Conservation (phyloP, 2,797 vertebrate species). For the Chanos chanos region DNA sequence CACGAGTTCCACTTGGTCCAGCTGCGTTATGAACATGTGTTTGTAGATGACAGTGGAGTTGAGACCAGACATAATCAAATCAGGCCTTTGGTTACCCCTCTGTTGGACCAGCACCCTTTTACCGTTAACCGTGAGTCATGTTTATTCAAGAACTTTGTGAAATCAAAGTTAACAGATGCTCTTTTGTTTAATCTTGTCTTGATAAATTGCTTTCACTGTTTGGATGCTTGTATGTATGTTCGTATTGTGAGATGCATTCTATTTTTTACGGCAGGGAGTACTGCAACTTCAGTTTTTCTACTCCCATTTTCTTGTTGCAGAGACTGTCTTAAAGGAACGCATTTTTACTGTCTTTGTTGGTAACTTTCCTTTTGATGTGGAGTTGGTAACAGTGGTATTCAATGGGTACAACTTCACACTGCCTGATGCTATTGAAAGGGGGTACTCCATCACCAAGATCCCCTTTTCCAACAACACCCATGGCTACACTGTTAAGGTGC, state of each 20-base stretch:
- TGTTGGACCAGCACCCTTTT: slow-evolving; percentile 23
- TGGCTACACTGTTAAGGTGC: slow-evolving; percentile 65
- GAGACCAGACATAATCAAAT: slow-evolving; percentile 43
- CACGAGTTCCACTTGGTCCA: slow-evolving; percentile 47
- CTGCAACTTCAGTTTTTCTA: too few relatives aligned
- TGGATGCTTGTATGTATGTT: not conserved
- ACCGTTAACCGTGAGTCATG: slow-evolving; percentile 39
- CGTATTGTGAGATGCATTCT: not conserved
- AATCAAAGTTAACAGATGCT: too few relatives aligned
- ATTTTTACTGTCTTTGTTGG: slow-evolving; percentile 68
- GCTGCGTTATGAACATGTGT: slow-evolving; percentile 53
- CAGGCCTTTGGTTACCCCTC: slow-evolving; percentile 45
- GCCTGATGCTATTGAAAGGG: slow-evolving; percentile 34
- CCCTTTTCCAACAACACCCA: slow-evolving; percentile 54
- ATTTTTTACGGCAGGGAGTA: too few relatives aligned
- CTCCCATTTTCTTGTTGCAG: slow-evolving; percentile 39
- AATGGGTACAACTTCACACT: slow-evolving; percentile 54
- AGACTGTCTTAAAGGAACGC: slow-evolving; percentile 55
- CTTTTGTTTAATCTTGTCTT: too few relatives aligned
- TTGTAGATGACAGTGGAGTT: slow-evolving; percentile 14
- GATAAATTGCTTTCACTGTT: too few relatives aligned
- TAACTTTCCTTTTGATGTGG: slow-evolving; percentile 66
- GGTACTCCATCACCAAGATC: slow-evolving; percentile 45
- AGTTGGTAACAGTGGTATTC: slow-evolving; percentile 57
- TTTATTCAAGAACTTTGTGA: not conserved